Percentiles rank a stretch among this genome's conserved stretches.
phyloP scores from a whole-genome alignment of 2,797 vertebrate species.

The Melanotaenia trifasciata region DNA sequence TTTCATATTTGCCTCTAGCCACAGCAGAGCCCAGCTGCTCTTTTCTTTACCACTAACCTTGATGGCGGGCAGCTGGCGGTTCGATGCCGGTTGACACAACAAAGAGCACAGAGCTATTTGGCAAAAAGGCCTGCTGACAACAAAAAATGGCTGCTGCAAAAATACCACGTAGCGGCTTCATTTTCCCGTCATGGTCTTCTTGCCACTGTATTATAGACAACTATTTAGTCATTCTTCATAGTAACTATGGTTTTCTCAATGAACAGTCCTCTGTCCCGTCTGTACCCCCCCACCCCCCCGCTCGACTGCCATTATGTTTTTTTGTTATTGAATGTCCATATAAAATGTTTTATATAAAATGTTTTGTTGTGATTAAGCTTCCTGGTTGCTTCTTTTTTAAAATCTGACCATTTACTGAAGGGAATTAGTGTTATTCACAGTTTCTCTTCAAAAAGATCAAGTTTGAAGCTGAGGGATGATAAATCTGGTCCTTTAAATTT shows the following conservation, averaged over 20 bases:
- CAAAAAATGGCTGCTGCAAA: conserved; percentile 59
- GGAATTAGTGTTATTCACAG: neutral
- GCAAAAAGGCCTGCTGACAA: conserved; percentile 57
- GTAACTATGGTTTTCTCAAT: conserved; percentile 78
- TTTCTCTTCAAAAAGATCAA: neutral
- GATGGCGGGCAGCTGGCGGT: conserved; percentile 64
- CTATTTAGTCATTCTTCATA: conserved; percentile 75
- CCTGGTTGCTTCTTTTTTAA: conserved; percentile 51
- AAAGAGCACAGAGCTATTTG: conserved; percentile 73
- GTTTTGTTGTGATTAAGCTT: conserved; percentile 77
- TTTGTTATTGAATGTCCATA: conserved; percentile 88
- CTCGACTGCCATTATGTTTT: conserved; percentile 83
- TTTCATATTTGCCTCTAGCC: conserved; percentile 75
- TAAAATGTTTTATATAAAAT: conserved; percentile 87
- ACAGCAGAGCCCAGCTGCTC: conserved; percentile 65
- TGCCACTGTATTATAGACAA: conserved; percentile 76
- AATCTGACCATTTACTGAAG: conserved; percentile 12
- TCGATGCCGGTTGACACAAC: conserved; percentile 49
- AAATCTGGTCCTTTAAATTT: too few species aligned
- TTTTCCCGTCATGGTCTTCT: conserved; percentile 69
- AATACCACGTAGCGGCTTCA: conserved; percentile 50
- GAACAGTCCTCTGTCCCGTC: conserved; percentile 69
- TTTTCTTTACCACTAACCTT: conserved; percentile 68
- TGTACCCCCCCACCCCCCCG: conserved; percentile 41
- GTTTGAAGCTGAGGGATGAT: neutral